Base-by-base conservation (phyloP, 2,888 invertebrate genomes). In the Chironomus tentans region DNA sequence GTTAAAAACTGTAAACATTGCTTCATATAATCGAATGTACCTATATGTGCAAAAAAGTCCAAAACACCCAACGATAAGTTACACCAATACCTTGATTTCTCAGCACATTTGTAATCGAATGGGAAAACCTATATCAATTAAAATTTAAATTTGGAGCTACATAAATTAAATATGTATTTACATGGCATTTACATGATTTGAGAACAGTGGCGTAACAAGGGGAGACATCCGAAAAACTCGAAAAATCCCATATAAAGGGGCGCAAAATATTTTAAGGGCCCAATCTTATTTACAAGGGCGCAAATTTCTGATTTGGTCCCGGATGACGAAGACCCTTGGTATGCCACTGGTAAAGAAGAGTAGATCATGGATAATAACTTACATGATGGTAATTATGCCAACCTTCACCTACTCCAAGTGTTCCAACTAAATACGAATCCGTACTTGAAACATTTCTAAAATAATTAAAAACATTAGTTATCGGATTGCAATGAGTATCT, bases 341-440 rank as follows among this genome's bases (percentile, higher is more conserved):
- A n/a, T n/a, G n/a, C n/a, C n/a, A n/a, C n/a, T n/a, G n/a, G n/a
- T n/a, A n/a, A n/a, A n/a, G n/a, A n/a, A n/a, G n/a, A n/a, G n/a
- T n/a, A n/a, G n/a, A n/a, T n/a, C n/a, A n/a, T n/a, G n/a, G n/a
- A n/a, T n/a, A n/a, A n/a, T n/a, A n/a, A 47, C 56, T 50, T 22
- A 91, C 90, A 82, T 94, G 94, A 82, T 94, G 94, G 82, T 93
- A 94, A 85, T 94, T 94, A 83, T 94, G 94, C 91, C 92, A 94
- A 10, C 94, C 72, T 61, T 72, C 72, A 38, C 72, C 72, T 4
- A 72, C 13, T 15, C 72, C 72, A 28, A 72, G 4, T 18, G 62
- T 46, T 38, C 72, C 72, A 18, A 72, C 50, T 13, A 50, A 21
- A 72, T 72, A 72, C 2, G 72, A 72, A 21, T 72, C 72, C 10